Base-by-base conservation (phyloP, 2,797 vertebrate genomes). In the Cheracebus regulus region DNA sequence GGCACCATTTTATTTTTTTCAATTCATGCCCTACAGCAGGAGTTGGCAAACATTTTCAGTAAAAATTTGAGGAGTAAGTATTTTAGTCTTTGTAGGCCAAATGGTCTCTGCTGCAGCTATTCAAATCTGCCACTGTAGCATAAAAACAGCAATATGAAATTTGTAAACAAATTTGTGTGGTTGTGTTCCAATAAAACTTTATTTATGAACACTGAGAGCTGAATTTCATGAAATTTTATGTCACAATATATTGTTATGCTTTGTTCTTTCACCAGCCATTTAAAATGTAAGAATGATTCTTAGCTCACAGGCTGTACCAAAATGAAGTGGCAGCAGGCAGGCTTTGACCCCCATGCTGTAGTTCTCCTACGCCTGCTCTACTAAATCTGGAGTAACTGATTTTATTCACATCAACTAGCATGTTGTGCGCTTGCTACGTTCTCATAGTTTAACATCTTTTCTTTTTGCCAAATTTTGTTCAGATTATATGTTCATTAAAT, bases 141-240 rank as follows among this genome's bases (percentile, higher is more conserved):
- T 17, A 2, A 36, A 89, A 36, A 13, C 84, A 78, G 52, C 33
- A 30, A n/a, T 11, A 70, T 36, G 36, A 36, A 88, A 93, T 67
- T 83, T 13, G 50, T 73, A 72, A 81, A 88, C 36, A 67, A n/a
- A 19, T 36, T 33, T 7, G 7, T 61, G 24, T 36, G n/a, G 5
- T 52, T 80, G 39, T 79, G 30, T 52, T 61, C 83, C 41, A 87
- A 75, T 82, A 52, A 95, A 87, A 75, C 33, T 88, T 96, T 94
- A 28, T 39, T 46, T 50, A n/a, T 39, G 26, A 24, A 30, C 24
- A 58, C 2, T 82, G n/a, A 89, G 72, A 93, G 55, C 81, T 58
- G 72, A 92, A 64, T 86, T 82, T 73, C 52, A 50, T 73, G 67
- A 52, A 57, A 50, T 57, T 79, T 88, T n/a, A 11, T 79, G 41